phyloP scores from a whole-genome alignment of 2,888 invertebrate genomes.

The Acrobasis consociella region DNA sequence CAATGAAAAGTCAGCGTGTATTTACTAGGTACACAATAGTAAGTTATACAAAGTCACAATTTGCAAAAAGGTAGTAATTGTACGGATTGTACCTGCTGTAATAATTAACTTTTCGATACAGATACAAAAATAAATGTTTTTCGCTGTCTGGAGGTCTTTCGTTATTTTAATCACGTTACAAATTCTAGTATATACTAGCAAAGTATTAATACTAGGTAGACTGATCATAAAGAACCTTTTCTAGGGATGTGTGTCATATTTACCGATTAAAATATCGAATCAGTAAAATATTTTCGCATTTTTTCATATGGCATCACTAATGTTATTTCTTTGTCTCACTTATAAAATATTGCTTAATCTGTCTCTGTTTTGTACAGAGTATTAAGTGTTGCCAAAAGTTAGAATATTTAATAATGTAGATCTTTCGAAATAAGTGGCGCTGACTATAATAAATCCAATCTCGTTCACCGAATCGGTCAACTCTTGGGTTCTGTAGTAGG shows the following conservation, averaged over 20 bases:
- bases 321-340: conserved; percentile 6
- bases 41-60: too few species aligned
- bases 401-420: conserved; percentile 1
- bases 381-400: conserved; percentile 29
- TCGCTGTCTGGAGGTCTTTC: too few species aligned
- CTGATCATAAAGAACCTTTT: conserved; percentile 8
- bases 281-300: not conserved
- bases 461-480: conserved; percentile 34
- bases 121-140: too few species aligned
- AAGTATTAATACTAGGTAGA: too few species aligned
- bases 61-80: too few species aligned
- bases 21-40: too few species aligned
- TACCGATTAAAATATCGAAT: not conserved
- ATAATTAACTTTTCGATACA: too few species aligned
- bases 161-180: too few species aligned
- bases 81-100: too few species aligned
- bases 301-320: conserved; percentile 18
- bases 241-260: not conserved
- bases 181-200: too few species aligned
- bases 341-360: not conserved
- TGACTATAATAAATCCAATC: conserved; percentile 66
- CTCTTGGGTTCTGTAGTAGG: too few species aligned
- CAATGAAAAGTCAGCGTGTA: too few species aligned
- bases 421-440: conserved; percentile 51
- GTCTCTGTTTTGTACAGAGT: conserved; percentile 27